Evolutionary conservation across 2,797 vertebrate species (phyloP).

Genomic region (Gallinago nigripennis): DNA sequence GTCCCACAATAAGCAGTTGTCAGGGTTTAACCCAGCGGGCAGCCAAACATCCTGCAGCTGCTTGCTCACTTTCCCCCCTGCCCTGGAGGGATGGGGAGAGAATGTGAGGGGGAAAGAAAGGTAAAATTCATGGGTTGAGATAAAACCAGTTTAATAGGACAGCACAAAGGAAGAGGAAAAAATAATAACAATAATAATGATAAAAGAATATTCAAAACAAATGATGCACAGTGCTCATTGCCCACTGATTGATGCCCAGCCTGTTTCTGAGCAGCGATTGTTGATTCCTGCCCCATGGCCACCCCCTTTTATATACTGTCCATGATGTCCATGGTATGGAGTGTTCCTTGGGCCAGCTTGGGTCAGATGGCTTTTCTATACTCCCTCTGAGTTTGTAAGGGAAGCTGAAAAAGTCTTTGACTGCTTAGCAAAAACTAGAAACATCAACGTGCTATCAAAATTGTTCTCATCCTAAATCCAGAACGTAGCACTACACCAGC

Average conservation of each 20-base stretch:
- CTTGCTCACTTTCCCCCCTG: neutral
- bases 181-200: neutral
- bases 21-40: neutral
- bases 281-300: neutral
- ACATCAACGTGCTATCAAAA: neutral
- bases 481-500: neutral
- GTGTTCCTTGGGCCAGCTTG: neutral
- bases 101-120: neutral
- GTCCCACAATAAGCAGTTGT: neutral
- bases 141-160: neutral
- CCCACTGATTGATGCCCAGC: neutral
- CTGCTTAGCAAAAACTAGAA: neutral
- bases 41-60: neutral
- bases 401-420: neutral
- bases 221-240: neutral
- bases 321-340: neutral
- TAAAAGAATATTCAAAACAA: neutral
- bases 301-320: neutral
- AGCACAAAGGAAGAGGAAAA: neutral
- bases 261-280: neutral
- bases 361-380: neutral
- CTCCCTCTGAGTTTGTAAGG: neutral
- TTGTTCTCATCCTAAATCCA: neutral
- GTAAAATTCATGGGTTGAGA: neutral
- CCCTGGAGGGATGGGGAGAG: neutral